Conservation (phyloP, 2,113 vertebrate genomes). For the Engystomops pustulosus region DNA sequence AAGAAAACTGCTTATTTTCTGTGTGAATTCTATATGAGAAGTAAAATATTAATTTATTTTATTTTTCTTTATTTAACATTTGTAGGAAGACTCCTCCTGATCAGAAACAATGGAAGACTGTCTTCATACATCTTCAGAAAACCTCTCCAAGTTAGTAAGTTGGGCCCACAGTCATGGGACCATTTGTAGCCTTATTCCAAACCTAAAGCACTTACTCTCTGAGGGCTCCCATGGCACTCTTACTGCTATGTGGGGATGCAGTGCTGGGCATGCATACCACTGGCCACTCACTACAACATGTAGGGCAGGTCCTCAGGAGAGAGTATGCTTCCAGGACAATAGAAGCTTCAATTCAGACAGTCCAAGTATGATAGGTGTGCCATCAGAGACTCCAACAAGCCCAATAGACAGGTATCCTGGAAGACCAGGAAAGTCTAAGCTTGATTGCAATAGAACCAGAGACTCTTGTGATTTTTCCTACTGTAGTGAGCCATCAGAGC, state of each 20-base stretch:
- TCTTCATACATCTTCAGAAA: conserved; percentile 87
- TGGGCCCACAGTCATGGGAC: conserved; percentile 94
- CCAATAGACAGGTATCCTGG: conserved; percentile 78
- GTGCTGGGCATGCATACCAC: conserved; percentile 87
- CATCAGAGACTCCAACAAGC: conserved; percentile 77
- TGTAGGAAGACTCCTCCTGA: conserved; percentile 66
- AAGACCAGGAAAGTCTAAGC: conserved; percentile 75
- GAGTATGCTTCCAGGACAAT: conserved; percentile 81
- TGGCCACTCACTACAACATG: conserved; percentile 86
- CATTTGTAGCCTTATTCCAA: conserved; percentile 90
- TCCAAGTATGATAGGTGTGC: conserved; percentile 79
- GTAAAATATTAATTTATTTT: background rate
- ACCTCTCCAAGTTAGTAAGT: conserved; percentile 89
- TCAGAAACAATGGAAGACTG: conserved; percentile 83
- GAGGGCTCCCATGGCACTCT: conserved; percentile 82
- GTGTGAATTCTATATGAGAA: background rate
- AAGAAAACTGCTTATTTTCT: background rate
- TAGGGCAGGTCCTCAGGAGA: conserved; percentile 80
- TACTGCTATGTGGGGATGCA: conserved; percentile 88
- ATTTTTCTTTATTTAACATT: conserved; percentile 59
- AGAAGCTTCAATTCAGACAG: conserved; percentile 83
- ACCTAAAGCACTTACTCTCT: conserved; percentile 83
- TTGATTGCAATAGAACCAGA: conserved; percentile 76
- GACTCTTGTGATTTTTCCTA: conserved; percentile 88
- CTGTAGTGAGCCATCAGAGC: conserved; percentile 84